phyloP scores from a whole-genome alignment of 2,113 vertebrate species.

The Mustela nigripes region DNA sequence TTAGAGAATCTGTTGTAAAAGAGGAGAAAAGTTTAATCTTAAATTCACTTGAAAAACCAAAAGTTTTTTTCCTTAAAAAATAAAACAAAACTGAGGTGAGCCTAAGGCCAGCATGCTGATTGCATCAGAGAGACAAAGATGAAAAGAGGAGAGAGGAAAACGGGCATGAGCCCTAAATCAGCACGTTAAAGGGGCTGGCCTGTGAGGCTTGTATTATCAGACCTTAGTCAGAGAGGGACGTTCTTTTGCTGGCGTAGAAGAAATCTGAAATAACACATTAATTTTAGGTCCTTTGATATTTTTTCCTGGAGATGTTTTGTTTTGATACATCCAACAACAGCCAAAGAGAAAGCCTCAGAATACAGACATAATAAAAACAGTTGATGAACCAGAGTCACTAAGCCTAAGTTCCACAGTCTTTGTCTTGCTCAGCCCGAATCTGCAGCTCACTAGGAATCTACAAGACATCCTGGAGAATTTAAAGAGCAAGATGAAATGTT shows the following conservation, averaged over 20 bases:
- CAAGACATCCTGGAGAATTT: conserved; percentile 4
- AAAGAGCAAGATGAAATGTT: background rate
- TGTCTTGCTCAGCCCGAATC: background rate
- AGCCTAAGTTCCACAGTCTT: conserved; percentile 46
- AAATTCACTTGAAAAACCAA: conserved; percentile 73
- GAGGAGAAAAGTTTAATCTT: conserved; percentile 65
- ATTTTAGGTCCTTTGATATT: conserved; percentile 76
- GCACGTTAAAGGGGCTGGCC: conserved; percentile 84
- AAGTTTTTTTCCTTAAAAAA: conserved; percentile 59
- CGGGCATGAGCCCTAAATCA: conserved; percentile 88
- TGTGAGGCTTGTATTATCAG: conserved; percentile 83
- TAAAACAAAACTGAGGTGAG: conserved; percentile 84
- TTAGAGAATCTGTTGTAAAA: conserved; percentile 60
- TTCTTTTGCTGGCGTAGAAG: conserved; percentile 83
- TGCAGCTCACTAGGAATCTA: background rate
- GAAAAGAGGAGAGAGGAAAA: conserved; percentile 82
- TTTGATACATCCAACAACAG: conserved; percentile 82
- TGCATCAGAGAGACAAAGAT: conserved; percentile 85
- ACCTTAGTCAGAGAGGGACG: conserved; percentile 81
- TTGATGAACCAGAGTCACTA: conserved; percentile 45
- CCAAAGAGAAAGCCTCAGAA: conserved; percentile 76
- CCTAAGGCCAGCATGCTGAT: conserved; percentile 83
- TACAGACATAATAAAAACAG: conserved; percentile 81
- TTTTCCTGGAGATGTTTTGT: conserved; percentile 85
- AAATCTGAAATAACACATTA: conserved; percentile 85